phyloP scores from a whole-genome alignment of 2,797 vertebrate species.

The Lerista edwardsae region DNA sequence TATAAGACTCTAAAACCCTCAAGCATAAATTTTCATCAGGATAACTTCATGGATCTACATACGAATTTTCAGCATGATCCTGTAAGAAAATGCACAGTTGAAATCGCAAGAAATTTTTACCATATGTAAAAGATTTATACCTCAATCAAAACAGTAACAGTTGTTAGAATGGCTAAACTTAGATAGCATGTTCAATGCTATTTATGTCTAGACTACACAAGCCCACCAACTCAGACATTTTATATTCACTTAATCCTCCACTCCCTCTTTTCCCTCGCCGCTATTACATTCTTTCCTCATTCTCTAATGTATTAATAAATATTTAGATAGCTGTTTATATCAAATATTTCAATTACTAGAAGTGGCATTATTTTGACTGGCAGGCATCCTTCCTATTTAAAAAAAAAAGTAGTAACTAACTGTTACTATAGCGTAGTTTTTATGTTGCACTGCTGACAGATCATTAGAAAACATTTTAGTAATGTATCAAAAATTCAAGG shows the following conservation, averaged over 20 bases:
- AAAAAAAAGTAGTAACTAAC: slow-evolving; percentile 24
- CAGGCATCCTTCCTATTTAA: background rate
- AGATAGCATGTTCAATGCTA: slow-evolving; percentile 39
- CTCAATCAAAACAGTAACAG: slow-evolving; percentile 32
- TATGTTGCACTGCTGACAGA: background rate
- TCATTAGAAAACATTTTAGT: background rate
- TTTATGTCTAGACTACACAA: slow-evolving; percentile 56
- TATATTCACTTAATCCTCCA: slow-evolving; percentile 29
- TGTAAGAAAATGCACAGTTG: background rate
- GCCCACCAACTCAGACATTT: slow-evolving; percentile 58
- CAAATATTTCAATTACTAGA: slow-evolving; percentile 53
- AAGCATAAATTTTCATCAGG: background rate
- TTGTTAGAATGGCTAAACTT: slow-evolving; percentile 37
- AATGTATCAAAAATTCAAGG: background rate
- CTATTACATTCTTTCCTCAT: slow-evolving; percentile 27
- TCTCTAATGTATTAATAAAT: slow-evolving; percentile 35
- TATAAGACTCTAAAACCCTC: background rate
- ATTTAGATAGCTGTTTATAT: slow-evolving; percentile 31
- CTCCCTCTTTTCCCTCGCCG: background rate
- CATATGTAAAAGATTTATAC: slow-evolving; percentile 29
- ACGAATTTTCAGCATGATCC: slow-evolving; percentile 28
- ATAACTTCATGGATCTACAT: background rate
- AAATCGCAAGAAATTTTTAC: slow-evolving; percentile 35
- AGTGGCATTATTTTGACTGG: slow-evolving; percentile 43
- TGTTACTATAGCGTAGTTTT: background rate